phyloP scores from a whole-genome alignment of 1,140 invertebrate species.

The Thaumetopoea pityocampa region DNA sequence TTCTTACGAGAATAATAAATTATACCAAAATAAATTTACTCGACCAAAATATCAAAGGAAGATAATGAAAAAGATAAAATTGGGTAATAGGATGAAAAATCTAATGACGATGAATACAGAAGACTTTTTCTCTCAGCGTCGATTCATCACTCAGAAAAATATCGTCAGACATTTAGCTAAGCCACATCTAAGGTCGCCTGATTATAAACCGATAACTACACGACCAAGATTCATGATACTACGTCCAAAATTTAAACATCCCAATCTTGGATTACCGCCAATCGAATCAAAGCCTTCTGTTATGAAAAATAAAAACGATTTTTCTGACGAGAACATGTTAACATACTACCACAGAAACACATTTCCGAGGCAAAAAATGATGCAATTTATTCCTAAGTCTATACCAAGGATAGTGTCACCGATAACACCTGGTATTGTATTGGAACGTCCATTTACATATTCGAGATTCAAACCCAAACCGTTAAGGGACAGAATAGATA shows the following conservation, averaged over 20 bases:
- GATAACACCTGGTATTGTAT: no score
- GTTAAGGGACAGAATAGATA: slow-evolving; percentile 36
- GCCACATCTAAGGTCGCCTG: no score
- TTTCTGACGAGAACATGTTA: no score
- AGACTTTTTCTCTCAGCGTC: slow-evolving; percentile 35
- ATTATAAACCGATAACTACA: no score
- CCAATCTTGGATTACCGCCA: no score
- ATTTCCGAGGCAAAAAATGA: no score
- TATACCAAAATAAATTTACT: slow-evolving; percentile 27
- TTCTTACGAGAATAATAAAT: slow-evolving; percentile 30
- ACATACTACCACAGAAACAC: no score
- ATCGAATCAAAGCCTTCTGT: no score
- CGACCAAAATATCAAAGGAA: slow-evolving; percentile 21
- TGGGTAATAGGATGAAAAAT: slow-evolving; percentile 25
- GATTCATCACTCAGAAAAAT: slow-evolving; percentile 12
- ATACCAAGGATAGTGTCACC: no score
- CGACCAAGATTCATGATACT: no score
- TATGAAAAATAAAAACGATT: slow-evolving; percentile 6
- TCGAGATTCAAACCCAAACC: slow-evolving; percentile 27
- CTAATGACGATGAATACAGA: slow-evolving; percentile 30
- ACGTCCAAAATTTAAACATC: no score
- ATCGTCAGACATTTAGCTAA: slow-evolving; percentile 1
- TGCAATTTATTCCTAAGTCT: background rate
- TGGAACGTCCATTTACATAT: no score
- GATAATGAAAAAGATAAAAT: slow-evolving; percentile 27